These are phyloP conservation scores for Lepilemur ruficaudatus DNA, from an alignment of 2,797 vertebrate genomes.

Conservation along the genomic window DNA sequence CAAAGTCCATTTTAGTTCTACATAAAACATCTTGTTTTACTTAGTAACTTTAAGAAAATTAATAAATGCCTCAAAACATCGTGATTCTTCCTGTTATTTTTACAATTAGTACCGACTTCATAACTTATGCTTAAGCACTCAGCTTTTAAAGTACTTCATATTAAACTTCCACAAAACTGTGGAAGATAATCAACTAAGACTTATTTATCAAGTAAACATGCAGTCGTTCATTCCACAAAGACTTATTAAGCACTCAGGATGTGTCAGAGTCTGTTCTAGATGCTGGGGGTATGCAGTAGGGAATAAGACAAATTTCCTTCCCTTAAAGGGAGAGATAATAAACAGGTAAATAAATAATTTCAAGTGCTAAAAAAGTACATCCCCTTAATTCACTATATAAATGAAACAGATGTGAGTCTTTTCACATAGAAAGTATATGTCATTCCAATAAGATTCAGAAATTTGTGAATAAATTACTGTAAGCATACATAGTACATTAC, in stretches of 20 bases:
- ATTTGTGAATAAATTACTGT: neutral
- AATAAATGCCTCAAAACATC: neutral
- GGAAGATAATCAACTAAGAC: neutral
- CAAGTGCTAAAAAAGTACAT: neutral
- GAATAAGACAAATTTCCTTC: neutral
- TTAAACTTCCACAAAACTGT: neutral
- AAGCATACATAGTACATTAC: neutral
- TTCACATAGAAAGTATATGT: neutral
- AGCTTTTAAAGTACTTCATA: conserved; percentile 1
- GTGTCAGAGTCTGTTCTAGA: neutral
- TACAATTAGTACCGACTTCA: neutral
- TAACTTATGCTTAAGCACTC: neutral
- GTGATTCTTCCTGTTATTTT: conserved; percentile 6
- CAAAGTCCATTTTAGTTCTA: neutral
- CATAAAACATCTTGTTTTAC: neutral
- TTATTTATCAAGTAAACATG: conserved; percentile 19
- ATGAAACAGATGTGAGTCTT: neutral
- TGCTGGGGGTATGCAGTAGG: neutral
- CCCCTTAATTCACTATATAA: neutral
- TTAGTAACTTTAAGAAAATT: neutral
- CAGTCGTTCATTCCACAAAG: neutral
- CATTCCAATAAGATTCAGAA: neutral
- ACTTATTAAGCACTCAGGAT: neutral
- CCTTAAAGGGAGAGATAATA: neutral
- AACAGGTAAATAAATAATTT: neutral